Conservation (phyloP, 2,113 vertebrate species). For the Otolemur garnettii region DNA sequence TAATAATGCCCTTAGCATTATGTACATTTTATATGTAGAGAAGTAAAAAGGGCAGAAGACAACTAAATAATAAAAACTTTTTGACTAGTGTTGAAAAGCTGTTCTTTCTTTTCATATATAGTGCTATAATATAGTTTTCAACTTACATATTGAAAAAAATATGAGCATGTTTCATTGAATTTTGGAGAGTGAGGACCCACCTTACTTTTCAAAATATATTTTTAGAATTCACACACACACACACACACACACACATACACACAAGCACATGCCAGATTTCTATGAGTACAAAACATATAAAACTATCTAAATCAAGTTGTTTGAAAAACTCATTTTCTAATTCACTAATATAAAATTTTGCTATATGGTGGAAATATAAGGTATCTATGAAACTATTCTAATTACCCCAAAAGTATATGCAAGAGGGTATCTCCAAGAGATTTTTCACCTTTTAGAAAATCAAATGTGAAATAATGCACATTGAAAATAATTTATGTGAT, state of each 20-base stretch:
- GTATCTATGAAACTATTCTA: neutral
- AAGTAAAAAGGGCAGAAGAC: neutral
- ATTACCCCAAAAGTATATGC: neutral
- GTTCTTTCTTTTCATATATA: conserved; percentile 14
- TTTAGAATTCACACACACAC: neutral
- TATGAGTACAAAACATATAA: neutral
- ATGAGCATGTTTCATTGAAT: neutral
- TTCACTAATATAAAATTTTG: neutral
- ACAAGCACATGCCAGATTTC: neutral
- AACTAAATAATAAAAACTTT: neutral
- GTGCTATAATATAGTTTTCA: neutral
- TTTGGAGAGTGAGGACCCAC: neutral
- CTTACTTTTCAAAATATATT: neutral
- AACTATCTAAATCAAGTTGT: neutral
- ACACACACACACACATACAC: neutral
- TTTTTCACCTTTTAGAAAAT: neutral
- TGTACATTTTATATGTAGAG: neutral
- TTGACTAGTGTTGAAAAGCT: neutral
- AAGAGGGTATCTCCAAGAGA: neutral
- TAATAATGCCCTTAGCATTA: neutral
- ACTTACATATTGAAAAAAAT: neutral
- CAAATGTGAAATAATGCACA: neutral
- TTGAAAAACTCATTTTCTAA: neutral
- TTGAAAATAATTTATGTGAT: conserved; percentile 17
- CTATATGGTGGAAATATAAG: neutral